phyloP scores from a whole-genome alignment of 2,888 invertebrate species.

The Meganola albula region DNA sequence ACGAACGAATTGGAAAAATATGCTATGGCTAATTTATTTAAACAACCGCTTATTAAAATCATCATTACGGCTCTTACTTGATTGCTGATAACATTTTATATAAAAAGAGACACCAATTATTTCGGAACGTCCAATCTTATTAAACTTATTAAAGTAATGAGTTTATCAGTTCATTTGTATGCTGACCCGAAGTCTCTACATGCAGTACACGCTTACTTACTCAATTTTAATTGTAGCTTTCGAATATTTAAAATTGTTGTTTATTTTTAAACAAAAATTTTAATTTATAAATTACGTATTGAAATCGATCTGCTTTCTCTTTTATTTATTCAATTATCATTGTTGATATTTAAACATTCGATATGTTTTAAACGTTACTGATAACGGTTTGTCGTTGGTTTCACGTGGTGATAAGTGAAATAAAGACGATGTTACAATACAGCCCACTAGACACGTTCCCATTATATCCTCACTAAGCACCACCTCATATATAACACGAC shows the following conservation, averaged over 20 bases:
- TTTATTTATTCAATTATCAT: too few species aligned
- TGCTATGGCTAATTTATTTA: too few species aligned
- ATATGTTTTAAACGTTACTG: too few species aligned
- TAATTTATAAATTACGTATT: slow-evolving; percentile 7
- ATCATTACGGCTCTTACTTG: slow-evolving; percentile 3
- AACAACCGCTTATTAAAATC: too few species aligned
- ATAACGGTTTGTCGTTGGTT: too few species aligned
- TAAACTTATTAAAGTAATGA: slow-evolving; percentile 17
- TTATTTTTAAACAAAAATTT: slow-evolving; percentile 17
- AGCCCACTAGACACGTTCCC: too few species aligned
- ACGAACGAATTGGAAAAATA: too few species aligned
- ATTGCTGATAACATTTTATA: slow-evolving; percentile 10
- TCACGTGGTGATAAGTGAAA: too few species aligned
- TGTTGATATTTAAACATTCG: too few species aligned
- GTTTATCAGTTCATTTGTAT: slow-evolving; percentile 32
- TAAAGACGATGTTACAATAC: too few species aligned
- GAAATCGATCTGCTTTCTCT: slow-evolving; percentile 7
- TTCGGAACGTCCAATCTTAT: slow-evolving; percentile 5
- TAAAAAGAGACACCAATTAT: slow-evolving; percentile 19
- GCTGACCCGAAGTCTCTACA: slow-evolving; percentile 5
- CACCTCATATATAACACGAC: too few species aligned
- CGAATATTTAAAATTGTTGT: slow-evolving; percentile 13
- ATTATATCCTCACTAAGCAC: too few species aligned
- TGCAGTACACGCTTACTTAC: slow-evolving; percentile 8
- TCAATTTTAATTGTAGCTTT: slow-evolving; percentile 26